These are phyloP conservation scores for Okapia johnstoni DNA, from an alignment of 2,113 vertebrate species.

Conservation along the genomic window DNA sequence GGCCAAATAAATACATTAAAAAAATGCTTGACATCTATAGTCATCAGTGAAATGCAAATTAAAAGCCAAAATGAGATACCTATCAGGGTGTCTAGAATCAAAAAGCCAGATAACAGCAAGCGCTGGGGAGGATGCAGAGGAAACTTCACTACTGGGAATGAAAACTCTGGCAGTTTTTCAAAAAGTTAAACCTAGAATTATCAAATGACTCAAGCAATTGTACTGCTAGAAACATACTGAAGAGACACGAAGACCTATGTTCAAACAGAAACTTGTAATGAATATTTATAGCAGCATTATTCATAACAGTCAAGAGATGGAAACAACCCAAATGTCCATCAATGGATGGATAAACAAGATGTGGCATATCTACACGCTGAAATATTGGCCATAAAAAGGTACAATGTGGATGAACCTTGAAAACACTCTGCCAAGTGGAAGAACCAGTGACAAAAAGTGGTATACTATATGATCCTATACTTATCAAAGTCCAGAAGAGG, in stretches of 20 bases:
- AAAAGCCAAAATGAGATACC: background rate
- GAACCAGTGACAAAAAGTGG: background rate
- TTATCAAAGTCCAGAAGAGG: background rate
- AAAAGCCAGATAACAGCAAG: background rate
- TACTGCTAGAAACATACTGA: background rate
- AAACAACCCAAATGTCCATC: background rate
- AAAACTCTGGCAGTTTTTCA: background rate
- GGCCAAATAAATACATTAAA: background rate
- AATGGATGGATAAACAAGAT: background rate
- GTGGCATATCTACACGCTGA: too few species aligned
- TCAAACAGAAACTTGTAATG: background rate
- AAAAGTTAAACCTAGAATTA: background rate
- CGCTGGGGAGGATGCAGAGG: background rate
- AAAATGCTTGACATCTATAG: background rate
- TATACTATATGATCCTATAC: too few species aligned
- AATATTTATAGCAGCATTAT: background rate
- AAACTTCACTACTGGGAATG: accelerated
- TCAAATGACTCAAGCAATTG: background rate
- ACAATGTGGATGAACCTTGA: background rate
- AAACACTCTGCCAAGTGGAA: background rate
- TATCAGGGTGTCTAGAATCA: background rate
- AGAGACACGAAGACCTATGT: background rate
- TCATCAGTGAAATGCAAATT: background rate
- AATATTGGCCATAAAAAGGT: background rate
- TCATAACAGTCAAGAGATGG: background rate